Conservation (phyloP, 2,113 vertebrate species). For the Crotophaga sulcirostris region DNA sequence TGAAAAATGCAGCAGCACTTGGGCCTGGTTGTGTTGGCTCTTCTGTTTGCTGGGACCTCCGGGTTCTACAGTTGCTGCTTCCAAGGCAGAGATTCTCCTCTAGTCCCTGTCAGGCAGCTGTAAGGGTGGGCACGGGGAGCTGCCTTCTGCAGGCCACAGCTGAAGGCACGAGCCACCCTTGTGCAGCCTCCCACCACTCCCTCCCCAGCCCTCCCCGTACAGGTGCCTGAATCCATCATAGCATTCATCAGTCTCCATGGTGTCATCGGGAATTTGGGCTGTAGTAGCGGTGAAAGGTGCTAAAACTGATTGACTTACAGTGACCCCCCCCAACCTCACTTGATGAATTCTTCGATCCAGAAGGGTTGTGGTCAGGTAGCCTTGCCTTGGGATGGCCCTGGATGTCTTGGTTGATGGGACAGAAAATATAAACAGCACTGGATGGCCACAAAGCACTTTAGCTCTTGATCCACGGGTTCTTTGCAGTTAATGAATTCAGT, state of each 20-base stretch:
- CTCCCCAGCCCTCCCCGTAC: constrained; percentile 44
- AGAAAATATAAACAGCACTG: constrained; percentile 69
- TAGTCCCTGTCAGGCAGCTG: constrained; percentile 28
- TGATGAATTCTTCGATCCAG: not conserved
- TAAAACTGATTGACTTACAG: not conserved
- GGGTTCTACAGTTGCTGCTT: not conserved
- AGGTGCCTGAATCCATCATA: constrained; percentile 74
- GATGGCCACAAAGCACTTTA: constrained; percentile 49
- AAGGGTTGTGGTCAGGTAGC: not conserved
- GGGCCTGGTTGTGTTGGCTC: not conserved
- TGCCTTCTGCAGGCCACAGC: not conserved
- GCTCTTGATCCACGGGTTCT: constrained; percentile 74
- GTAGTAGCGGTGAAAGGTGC: not conserved
- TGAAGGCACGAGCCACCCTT: not conserved
- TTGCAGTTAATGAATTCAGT: constrained; percentile 75
- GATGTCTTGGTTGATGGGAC: constrained; percentile 10
- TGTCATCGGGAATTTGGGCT: not conserved
- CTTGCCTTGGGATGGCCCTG: not conserved
- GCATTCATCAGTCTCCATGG: constrained; percentile 60
- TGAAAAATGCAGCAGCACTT: not conserved
- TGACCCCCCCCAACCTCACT: not conserved
- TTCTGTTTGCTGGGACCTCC: not conserved
- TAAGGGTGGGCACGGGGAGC: constrained; percentile 67
- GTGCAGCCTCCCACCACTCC: not conserved
- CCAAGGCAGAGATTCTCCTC: not conserved